Conservation (phyloP, 2,888 invertebrate genomes). For the Scaptomyza reducta region DNA sequence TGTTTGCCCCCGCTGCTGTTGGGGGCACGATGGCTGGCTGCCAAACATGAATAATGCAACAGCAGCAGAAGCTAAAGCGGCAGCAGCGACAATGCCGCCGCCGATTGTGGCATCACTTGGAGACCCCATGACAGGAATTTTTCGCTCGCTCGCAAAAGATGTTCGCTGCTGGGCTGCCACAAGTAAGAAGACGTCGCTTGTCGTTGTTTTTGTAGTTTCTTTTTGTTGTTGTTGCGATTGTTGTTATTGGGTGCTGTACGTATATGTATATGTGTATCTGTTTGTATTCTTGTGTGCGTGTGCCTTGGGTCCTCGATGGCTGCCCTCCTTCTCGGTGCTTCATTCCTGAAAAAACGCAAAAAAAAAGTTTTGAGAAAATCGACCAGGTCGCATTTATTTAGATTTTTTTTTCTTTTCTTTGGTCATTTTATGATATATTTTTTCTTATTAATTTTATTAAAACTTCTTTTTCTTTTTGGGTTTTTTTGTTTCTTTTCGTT, state of each 20-base stretch:
- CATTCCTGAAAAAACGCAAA: constrained; percentile 38
- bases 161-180: constrained; percentile 54
- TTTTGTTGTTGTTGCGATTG: constrained; percentile 38
- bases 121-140: constrained; percentile 68
- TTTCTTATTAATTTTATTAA: constrained; percentile 47
- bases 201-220: constrained; percentile 35
- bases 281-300: constrained; percentile 42
- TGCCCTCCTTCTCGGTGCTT: constrained; percentile 29
- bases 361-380: constrained; percentile 66
- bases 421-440: constrained; percentile 53
- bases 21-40: constrained; percentile 62
- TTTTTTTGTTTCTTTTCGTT: constrained; percentile 21
- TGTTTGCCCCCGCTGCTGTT: constrained; percentile 30
- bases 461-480: constrained; percentile 20
- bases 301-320: constrained; percentile 52
- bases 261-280: constrained; percentile 1
- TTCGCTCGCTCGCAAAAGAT: constrained; percentile 63
- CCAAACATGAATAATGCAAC: constrained; percentile 76
- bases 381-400: constrained; percentile 74
- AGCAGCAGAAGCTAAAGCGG: constrained; percentile 48
- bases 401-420: constrained; percentile 53
- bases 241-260: constrained; percentile 47
- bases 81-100: constrained; percentile 32
- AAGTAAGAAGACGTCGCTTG: constrained; percentile 62
- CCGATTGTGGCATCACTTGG: constrained; percentile 67